phyloP scores from a whole-genome alignment of 2,888 invertebrate genomes.

The Euphydryas editha region DNA sequence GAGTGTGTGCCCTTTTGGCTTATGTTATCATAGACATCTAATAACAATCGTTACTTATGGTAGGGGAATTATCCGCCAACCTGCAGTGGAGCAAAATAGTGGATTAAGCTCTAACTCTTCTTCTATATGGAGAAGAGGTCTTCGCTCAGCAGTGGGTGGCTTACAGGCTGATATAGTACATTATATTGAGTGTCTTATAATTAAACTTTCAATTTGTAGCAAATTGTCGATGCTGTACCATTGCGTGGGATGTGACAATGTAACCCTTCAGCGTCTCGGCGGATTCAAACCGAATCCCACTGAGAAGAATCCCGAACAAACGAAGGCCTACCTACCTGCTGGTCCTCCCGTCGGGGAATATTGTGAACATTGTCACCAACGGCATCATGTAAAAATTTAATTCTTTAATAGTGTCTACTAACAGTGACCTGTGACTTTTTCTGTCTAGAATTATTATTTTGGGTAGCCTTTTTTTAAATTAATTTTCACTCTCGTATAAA shows the following conservation, averaged over 20 bases:
- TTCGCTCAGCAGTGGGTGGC: no score
- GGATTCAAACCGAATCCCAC: conserved; percentile 83
- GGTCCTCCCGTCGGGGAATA: conserved; percentile 86
- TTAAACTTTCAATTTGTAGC: conserved; percentile 65
- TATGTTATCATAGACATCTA: no score
- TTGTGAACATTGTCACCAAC: conserved; percentile 91
- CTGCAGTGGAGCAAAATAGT: no score
- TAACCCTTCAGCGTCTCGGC: conserved; percentile 90
- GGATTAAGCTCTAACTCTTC: no score
- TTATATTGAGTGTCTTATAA: not conserved
- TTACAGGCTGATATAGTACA: no score
- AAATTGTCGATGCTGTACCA: conserved; percentile 95
- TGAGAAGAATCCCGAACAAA: conserved; percentile 78
- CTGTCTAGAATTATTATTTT: not conserved
- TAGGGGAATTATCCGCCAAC: no score
- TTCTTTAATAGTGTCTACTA: not conserved
- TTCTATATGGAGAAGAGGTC: no score
- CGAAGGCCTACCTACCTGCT: conserved; percentile 87
- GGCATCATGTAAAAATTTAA: conserved; percentile 85
- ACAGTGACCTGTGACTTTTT: no score
- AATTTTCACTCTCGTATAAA: no score
- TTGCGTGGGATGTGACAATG: conserved; percentile 94
- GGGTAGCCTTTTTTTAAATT: no score
- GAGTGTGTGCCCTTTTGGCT: no score
- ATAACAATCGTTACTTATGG: no score